Percentiles rank a stretch among this genome's conserved stretches.
phyloP scores from a whole-genome alignment of 2,888 invertebrate species.

The Phaonia tiefii region DNA sequence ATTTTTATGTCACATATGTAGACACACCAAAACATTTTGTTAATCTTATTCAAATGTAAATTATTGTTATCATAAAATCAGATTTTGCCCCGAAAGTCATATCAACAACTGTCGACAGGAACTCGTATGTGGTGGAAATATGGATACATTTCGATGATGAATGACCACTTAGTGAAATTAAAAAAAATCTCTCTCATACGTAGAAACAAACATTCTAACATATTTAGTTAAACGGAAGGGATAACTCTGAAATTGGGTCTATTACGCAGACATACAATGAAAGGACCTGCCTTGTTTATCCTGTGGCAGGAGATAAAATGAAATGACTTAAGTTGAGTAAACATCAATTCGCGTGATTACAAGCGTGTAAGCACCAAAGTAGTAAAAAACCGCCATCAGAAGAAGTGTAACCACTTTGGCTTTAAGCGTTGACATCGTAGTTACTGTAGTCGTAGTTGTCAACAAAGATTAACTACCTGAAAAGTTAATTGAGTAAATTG shows the following conservation, averaged over 20 bases:
- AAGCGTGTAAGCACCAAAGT: not conserved
- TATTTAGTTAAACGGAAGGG: not conserved
- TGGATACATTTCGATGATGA: slow-evolving; percentile 79
- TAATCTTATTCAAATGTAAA: slow-evolving; percentile 40
- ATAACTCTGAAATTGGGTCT: slow-evolving; percentile 18
- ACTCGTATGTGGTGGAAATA: slow-evolving; percentile 75
- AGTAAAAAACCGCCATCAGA: no score
- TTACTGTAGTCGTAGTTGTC: slow-evolving; percentile 51
- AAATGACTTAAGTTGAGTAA: not conserved
- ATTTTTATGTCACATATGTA: slow-evolving; percentile 16
- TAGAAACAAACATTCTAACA: not conserved
- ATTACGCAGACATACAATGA: slow-evolving; percentile 21
- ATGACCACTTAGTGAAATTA: slow-evolving; percentile 81
- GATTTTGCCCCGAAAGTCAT: slow-evolving; percentile 33
- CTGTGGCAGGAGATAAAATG: not conserved
- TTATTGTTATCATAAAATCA: slow-evolving; percentile 38
- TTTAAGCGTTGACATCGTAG: slow-evolving; percentile 1
- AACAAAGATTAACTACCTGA: slow-evolving; percentile 78
- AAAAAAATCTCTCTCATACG: slow-evolving; percentile 71
- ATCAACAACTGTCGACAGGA: slow-evolving; percentile 51
- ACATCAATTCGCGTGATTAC: slow-evolving; percentile 23
- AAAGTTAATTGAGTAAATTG: slow-evolving; percentile 77
- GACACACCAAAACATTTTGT: slow-evolving; percentile 2
- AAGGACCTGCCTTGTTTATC: not conserved
- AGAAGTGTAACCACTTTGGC: not conserved